Percentiles rank a stretch among this genome's conserved stretches.
These are phyloP conservation scores for Acleris literana DNA, from an alignment of 2,888 invertebrate species.

Conservation along the genomic window DNA sequence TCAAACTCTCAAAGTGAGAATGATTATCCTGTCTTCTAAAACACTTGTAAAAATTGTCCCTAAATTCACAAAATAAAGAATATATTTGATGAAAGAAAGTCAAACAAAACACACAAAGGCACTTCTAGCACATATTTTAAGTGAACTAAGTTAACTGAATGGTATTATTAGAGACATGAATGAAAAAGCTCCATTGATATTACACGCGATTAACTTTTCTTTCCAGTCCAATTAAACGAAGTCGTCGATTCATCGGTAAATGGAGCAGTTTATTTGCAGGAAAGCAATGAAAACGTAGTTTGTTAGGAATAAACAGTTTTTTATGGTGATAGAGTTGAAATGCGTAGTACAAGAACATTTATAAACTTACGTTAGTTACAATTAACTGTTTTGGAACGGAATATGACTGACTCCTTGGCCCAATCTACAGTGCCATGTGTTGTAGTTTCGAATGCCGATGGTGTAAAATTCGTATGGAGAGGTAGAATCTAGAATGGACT, in stretches of 20 bases:
- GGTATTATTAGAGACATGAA: constrained; percentile 24
- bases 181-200: constrained; percentile 27
- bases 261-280: constrained; percentile 26
- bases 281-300: constrained; percentile 30
- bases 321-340: constrained; percentile 22
- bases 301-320: constrained; percentile 17
- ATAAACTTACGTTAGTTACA: neutral
- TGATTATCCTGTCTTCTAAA: too few species aligned
- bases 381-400: too few species aligned
- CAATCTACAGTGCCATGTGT: too few species aligned
- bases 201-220: constrained; percentile 33
- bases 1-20: too few species aligned
- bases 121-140: neutral
- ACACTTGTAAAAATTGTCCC: too few species aligned
- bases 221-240: constrained; percentile 31
- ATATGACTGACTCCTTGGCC: too few species aligned
- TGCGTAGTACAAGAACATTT: neutral
- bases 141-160: neutral
- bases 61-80: too few species aligned
- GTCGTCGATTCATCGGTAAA: constrained; percentile 34
- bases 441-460: too few species aligned
- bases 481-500: too few species aligned
- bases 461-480: too few species aligned
- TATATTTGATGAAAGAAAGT: too few species aligned
- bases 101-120: too few species aligned